Conservation (phyloP, 2,113 vertebrate genomes). For the Zootoca vivipara region DNA sequence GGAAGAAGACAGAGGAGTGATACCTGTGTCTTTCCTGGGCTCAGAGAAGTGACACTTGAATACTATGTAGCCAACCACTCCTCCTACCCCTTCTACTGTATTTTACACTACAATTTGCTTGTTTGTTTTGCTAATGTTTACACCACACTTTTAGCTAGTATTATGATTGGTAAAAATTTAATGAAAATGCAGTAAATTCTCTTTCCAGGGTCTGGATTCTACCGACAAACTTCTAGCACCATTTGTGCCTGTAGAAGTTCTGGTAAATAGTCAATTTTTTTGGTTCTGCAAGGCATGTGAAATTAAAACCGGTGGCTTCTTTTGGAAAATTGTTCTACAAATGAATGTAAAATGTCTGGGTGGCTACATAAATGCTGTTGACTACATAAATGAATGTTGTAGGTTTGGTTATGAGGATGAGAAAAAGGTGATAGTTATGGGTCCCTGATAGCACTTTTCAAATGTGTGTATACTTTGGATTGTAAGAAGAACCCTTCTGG, state of each 20-base stretch:
- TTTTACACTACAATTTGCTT: neutral
- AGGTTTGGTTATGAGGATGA: neutral
- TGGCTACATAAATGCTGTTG: neutral
- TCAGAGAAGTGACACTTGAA: neutral
- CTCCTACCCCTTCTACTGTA: neutral
- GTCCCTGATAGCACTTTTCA: neutral
- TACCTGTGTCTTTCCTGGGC: neutral
- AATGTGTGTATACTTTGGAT: neutral
- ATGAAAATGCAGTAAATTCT: slow-evolving; percentile 39
- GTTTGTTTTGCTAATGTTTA: neutral
- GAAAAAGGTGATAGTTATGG: neutral
- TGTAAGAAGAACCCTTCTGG: no score
- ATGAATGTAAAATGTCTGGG: neutral
- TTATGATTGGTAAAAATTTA: slow-evolving; percentile 14
- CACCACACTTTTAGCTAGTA: neutral
- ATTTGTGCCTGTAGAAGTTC: slow-evolving; percentile 61
- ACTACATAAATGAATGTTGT: neutral
- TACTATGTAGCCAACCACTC: neutral
- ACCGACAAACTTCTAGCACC: slow-evolving; percentile 82
- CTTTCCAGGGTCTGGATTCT: slow-evolving; percentile 79
- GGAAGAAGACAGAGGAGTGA: neutral
- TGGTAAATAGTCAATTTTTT: slow-evolving; percentile 65
- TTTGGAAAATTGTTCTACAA: neutral
- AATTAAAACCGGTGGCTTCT: neutral
- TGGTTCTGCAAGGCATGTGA: neutral